Evolutionary conservation across 1,140 invertebrate genomes (phyloP).

Genomic region (Apocrypta bakeri): DNA sequence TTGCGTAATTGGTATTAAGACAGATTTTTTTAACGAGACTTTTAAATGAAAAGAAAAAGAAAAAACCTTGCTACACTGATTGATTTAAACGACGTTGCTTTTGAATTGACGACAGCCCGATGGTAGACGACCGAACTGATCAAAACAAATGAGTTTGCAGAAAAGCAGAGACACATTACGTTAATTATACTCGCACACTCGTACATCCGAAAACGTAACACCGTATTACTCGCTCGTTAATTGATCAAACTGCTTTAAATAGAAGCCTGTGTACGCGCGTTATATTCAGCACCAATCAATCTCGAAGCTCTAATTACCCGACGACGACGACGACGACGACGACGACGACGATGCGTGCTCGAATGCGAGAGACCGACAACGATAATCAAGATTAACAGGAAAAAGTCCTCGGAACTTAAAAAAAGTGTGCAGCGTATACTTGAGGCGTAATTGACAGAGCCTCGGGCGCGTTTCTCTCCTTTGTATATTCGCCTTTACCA

Average conservation of each 20-base stretch:
- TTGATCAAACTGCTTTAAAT: not conserved
- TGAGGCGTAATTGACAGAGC: constrained; percentile 43
- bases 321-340: too few species aligned
- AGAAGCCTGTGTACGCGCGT: not conserved
- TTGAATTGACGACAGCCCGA: not conserved
- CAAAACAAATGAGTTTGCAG: constrained; percentile 25
- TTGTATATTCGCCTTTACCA: not conserved
- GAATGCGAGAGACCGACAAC: constrained; percentile 19
- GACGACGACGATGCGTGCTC: too few species aligned
- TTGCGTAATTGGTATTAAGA: not conserved
- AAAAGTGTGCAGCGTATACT: constrained; percentile 38
- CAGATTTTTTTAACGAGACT: not conserved
- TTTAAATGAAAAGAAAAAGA: too few species aligned
- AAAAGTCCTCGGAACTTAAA: constrained; percentile 37
- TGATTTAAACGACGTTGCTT: not conserved
- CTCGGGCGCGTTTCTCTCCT: not conserved
- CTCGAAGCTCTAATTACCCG: constrained; percentile 33
- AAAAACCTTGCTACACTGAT: not conserved
- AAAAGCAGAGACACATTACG: not conserved
- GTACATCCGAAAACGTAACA: too few species aligned
- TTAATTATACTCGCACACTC: not conserved
- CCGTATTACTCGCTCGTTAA: not conserved
- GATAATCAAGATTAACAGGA: constrained; percentile 42
- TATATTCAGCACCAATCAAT: constrained; percentile 34
- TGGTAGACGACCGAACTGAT: not conserved